A percentile compares a stretch with the other conserved stretches of the same genome.
Evolutionary conservation across 1,140 invertebrate species (phyloP).

Genomic region (Drosophila virilis): DNA sequence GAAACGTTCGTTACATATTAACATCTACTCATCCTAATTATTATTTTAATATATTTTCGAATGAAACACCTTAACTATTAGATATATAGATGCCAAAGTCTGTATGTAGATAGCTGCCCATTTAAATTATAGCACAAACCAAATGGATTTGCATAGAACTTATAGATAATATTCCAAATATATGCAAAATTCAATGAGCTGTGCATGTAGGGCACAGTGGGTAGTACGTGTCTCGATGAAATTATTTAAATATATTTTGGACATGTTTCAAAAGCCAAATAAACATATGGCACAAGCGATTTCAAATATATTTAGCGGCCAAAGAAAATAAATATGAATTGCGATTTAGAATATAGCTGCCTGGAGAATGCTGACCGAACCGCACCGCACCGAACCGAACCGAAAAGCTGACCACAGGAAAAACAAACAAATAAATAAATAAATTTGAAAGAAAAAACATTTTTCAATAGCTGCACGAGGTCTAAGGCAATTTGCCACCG

Average conservation of each 20-base stretch:
- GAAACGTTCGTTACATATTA: no score
- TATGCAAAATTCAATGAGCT: neutral
- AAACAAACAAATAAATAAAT: slow-evolving; percentile 32
- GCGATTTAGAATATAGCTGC: slow-evolving; percentile 25
- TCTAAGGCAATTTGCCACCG: slow-evolving; percentile 32
- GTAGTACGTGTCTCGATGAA: slow-evolving; percentile 27
- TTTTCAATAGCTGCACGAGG: slow-evolving; percentile 35
- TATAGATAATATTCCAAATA: neutral
- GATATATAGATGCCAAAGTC: neutral
- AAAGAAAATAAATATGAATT: slow-evolving; percentile 36
- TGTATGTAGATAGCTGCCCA: neutral
- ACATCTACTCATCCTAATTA: no score
- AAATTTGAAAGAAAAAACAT: slow-evolving; percentile 23
- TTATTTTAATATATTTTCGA: no score
- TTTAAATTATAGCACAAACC: neutral
- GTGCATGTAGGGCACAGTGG: neutral
- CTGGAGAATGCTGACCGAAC: slow-evolving; percentile 18
- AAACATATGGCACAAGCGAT: slow-evolving; percentile 31
- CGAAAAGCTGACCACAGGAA: neutral
- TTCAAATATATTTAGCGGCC: slow-evolving; percentile 30
- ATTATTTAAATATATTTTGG: slow-evolving; percentile 33
- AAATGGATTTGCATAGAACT: neutral
- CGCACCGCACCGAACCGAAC: no score
- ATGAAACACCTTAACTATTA: neutral
- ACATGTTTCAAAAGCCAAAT: slow-evolving; percentile 32